These are phyloP conservation scores for Cataglyphis livida DNA, from an alignment of 2,888 invertebrate genomes.

Conservation along the genomic window DNA sequence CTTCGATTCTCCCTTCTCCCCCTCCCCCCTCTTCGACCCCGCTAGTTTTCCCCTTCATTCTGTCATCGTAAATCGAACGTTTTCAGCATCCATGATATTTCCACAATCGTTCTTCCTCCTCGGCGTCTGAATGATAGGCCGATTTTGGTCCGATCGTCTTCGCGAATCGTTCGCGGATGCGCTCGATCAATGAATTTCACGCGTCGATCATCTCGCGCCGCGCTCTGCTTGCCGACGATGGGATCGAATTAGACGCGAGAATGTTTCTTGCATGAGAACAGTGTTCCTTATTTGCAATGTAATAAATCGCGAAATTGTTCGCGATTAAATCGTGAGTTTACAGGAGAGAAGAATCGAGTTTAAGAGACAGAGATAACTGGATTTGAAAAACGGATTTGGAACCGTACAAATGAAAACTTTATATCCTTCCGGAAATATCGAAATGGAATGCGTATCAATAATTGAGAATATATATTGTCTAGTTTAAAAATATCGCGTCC, in stretches of 20 bases:
- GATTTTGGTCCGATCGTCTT: constrained; percentile 32
- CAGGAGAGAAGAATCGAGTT: not conserved
- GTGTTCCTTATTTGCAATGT: constrained; percentile 7
- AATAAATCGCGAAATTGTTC: constrained; percentile 29
- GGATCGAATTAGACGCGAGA: constrained; percentile 21
- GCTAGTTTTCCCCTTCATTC: constrained; percentile 52
- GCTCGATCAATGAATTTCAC: constrained; percentile 51
- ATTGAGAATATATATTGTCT: not conserved
- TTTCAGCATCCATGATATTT: not conserved
- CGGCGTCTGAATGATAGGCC: not conserved
- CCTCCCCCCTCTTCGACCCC: not conserved
- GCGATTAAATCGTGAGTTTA: constrained; percentile 20
- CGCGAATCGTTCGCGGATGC: constrained; percentile 37
- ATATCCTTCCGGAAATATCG: not conserved
- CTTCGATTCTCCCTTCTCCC: not conserved
- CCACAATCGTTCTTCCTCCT: not conserved
- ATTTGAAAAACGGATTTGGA: not conserved
- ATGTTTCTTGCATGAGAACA: constrained; percentile 32
- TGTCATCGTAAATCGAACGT: not conserved
- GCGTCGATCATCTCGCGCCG: constrained; percentile 43
- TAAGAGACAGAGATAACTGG: not conserved
- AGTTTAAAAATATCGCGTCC: not conserved
- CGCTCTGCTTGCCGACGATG: constrained; percentile 29
- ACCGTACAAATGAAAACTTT: not conserved
- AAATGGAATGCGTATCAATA: not conserved